A percentile compares a stretch with the other conserved stretches of the same genome.
Evolutionary conservation across 2,113 vertebrate genomes (phyloP).

Genomic region (Pristiophorus japonicus): DNA sequence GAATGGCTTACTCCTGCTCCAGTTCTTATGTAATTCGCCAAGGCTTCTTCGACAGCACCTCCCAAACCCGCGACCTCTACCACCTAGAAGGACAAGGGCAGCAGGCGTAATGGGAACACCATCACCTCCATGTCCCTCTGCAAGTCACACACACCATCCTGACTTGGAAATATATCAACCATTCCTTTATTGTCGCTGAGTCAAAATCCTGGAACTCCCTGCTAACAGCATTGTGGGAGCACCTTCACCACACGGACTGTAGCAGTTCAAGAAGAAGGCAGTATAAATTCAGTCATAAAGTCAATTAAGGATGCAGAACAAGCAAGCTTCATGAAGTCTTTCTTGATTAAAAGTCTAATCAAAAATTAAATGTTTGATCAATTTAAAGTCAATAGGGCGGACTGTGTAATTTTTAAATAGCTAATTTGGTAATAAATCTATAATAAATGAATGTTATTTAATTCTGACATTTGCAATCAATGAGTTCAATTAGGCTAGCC

Average conservation of each 20-base stretch:
- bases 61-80: not conserved
- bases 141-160: not conserved
- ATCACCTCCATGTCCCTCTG: no score
- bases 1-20: no score
- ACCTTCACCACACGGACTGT: not conserved
- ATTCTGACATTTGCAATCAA: not conserved
- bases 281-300: not conserved
- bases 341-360: constrained; percentile 21
- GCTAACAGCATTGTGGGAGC: no score
- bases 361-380: not conserved
- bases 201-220: no score
- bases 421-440: not conserved
- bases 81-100: not conserved
- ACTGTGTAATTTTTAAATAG: not conserved
- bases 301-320: constrained; percentile 9
- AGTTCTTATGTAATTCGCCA: no score
- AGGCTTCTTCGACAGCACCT: not conserved
- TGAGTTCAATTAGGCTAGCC: not conserved
- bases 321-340: not conserved
- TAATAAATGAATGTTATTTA: not conserved
- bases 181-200: not conserved
- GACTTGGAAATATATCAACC: not conserved
- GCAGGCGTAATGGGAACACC: no score
- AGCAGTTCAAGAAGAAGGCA: not conserved
- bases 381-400: not conserved